Conservation (phyloP, 2,888 invertebrate species). For the Psylliodes chrysocephalus region DNA sequence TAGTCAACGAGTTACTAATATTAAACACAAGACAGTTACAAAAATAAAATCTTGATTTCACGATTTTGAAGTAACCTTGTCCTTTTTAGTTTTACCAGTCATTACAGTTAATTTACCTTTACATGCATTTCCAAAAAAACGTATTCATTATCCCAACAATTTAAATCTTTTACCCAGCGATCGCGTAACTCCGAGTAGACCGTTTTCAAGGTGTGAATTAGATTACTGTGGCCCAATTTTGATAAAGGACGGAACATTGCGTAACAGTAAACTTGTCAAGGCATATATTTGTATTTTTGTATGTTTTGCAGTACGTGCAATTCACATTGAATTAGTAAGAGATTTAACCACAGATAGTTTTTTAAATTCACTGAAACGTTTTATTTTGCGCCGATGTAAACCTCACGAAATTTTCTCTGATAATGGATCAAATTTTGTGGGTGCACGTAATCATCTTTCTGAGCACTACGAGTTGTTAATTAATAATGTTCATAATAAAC, state of each 20-base stretch:
- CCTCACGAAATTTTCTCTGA: conserved; percentile 23
- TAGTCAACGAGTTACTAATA: conserved; percentile 15
- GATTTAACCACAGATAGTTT: too few species aligned
- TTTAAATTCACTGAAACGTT: conserved; percentile 17
- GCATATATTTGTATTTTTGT: too few species aligned
- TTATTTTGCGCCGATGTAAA: conserved; percentile 20
- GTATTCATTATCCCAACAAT: conserved; percentile 14
- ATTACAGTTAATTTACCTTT: conserved; percentile 29
- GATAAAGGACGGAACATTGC: not conserved
- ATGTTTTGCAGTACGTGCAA: conserved; percentile 9
- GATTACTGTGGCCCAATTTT: too few species aligned
- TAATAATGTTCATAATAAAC: conserved; percentile 1
- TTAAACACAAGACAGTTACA: not conserved
- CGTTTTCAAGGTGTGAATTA: conserved; percentile 9
- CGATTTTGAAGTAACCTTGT: conserved; percentile 13
- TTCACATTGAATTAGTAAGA: conserved; percentile 15
- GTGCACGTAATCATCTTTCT: conserved; percentile 23
- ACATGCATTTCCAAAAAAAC: not conserved
- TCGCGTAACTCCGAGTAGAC: conserved; percentile 6
- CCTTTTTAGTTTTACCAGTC: conserved; percentile 19
- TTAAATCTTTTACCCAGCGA: conserved; percentile 11
- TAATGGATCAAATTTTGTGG: too few species aligned
- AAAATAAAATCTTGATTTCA: conserved; percentile 20
- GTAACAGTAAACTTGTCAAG: not conserved
- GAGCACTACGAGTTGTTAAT: conserved; percentile 1